A percentile compares a stretch with the other conserved stretches of the same genome.
These are phyloP conservation scores for Zeuzera pyrina DNA, from an alignment of 2,888 invertebrate genomes.

Conservation along the genomic window DNA sequence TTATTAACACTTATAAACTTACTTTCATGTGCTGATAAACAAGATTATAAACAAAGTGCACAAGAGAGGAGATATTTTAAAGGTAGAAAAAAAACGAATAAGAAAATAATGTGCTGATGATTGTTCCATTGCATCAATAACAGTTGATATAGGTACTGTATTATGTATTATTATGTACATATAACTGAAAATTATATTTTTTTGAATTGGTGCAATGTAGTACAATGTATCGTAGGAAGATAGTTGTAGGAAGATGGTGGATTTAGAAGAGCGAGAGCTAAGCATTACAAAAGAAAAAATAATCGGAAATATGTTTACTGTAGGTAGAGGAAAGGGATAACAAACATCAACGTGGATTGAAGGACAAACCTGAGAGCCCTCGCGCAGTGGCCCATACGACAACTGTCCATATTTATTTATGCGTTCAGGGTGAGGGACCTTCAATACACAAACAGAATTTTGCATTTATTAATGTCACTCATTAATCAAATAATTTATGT, in stretches of 20 bases:
- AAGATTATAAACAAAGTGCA: conserved; percentile 26
- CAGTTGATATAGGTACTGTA: neutral
- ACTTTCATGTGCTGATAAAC: conserved; percentile 72
- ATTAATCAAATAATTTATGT: conserved; percentile 30
- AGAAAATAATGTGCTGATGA: conserved; percentile 41
- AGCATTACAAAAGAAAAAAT: conserved; percentile 21
- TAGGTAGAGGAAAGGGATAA: conserved; percentile 58
- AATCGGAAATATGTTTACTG: conserved; percentile 25
- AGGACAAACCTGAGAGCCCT: conserved; percentile 77
- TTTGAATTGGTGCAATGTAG: conserved; percentile 45
- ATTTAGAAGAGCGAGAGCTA: conserved; percentile 30
- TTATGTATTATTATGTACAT: too few relatives aligned
- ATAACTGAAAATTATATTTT: too few relatives aligned
- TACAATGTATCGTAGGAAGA: conserved; percentile 23
- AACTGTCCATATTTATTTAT: conserved; percentile 76
- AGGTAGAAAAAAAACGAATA: conserved; percentile 30
- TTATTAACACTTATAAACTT: conserved; percentile 28
- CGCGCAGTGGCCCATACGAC: conserved; percentile 78
- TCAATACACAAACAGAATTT: conserved; percentile 75
- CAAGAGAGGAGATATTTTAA: conserved; percentile 28
- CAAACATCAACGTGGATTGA: conserved; percentile 68
- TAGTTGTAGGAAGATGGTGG: conserved; percentile 13
- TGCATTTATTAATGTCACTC: conserved; percentile 44
- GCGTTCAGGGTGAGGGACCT: conserved; percentile 77
- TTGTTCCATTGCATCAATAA: conserved; percentile 43